Base-by-base conservation (phyloP, 2,797 vertebrate genomes). In the Rhinophrynus dorsalis region DNA sequence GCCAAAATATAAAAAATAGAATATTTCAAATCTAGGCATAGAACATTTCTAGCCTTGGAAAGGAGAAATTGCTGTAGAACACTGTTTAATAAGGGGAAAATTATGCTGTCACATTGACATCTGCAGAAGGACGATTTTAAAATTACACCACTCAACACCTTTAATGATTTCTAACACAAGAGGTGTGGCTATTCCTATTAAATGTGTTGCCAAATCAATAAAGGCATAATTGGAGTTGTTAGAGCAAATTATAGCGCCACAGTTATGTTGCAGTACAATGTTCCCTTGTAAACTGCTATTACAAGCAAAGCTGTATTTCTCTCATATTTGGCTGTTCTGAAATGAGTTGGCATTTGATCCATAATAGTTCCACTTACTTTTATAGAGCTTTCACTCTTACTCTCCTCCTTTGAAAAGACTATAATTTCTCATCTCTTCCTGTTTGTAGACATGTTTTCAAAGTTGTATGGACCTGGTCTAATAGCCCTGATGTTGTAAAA, bases 151-250 rank as follows among this genome's bases (percentile, higher is more conserved):
- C 93, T 94, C 93, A 95, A 94, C 94, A 95, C 93, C 94, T 94
- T 96, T 93, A 97, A 97, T 95, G 92, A 93, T 92, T 92, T 90
- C 86, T 95, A 95, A 96, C 91, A 92, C 88, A 89, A 94, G 95
- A 95, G 96, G 95, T 89, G 95, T 96, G 94, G 93, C 92, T 89
- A 89, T 90, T 92, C 91, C 92, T 94, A 96, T 98, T 96, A 97
- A 98, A 97, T 89, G 94, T 94, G 94, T 92, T 92, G 92, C 92
- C 89, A 93, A 95, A 97, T 98, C 96, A 95, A 98, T 98, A 97
- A 92, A 94, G 92, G 90, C 90, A 95, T 96, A 98, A 98, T 98
- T 96, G 92, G 93, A 96, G 95, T 96, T 96, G 95, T 98, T 97
- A 98, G 95, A 95, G 92, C 91, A 96, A 97, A 98, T 98, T 98